phyloP scores from a whole-genome alignment of 2,797 vertebrate species.

The Mus caroli region DNA sequence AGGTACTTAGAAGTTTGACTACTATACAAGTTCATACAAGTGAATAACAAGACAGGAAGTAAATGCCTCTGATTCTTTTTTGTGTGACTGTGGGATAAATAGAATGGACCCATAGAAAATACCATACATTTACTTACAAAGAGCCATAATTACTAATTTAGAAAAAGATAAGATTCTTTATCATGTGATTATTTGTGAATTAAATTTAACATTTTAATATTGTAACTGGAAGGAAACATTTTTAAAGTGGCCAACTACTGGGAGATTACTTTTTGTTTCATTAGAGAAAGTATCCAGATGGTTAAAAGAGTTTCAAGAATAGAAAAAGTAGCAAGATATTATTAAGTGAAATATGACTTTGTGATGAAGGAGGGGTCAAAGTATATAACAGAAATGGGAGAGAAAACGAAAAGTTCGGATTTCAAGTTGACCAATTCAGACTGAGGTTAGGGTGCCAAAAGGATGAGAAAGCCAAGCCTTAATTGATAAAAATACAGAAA shows the following conservation, averaged over 20 bases:
- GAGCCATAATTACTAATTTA: conserved; percentile 5
- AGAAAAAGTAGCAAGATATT: not conserved
- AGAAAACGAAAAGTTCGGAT: conserved; percentile 32
- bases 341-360: not conserved
- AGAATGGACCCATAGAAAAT: not conserved
- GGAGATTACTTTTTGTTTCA: not conserved
- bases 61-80: not conserved
- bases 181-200: not conserved
- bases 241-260: not conserved
- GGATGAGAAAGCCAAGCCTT: not conserved
- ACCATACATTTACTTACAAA: not conserved
- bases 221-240: not conserved
- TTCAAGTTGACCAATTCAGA: not conserved
- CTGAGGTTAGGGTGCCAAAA: not conserved
- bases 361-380: not conserved
- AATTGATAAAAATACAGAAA: not conserved
- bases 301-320: conserved; percentile 32
- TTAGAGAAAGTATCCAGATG: not conserved
- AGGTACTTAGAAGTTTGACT: not conserved
- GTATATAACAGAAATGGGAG: not conserved
- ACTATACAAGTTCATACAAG: not conserved
- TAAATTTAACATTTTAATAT: not conserved
- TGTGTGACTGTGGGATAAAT: not conserved
- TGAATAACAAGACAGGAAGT: not conserved
- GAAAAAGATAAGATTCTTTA: not conserved